These are phyloP conservation scores for Lucifuga dentata DNA, from an alignment of 2,113 vertebrate genomes.

Conservation along the genomic window DNA sequence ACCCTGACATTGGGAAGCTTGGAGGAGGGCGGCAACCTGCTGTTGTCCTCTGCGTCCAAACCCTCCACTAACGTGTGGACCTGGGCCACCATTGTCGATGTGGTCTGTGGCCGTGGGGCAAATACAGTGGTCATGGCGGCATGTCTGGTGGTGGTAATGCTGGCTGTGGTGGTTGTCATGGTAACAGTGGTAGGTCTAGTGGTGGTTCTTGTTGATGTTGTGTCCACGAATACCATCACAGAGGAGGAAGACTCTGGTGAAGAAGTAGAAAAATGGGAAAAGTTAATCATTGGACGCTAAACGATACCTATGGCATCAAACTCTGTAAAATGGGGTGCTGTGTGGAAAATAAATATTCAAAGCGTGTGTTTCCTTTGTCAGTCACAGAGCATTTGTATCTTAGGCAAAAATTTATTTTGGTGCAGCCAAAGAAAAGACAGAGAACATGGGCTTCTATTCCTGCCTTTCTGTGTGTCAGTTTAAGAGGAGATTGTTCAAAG, in stretches of 20 bases:
- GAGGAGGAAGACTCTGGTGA: constrained; percentile 87
- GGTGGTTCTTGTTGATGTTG: constrained; percentile 83
- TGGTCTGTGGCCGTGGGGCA: constrained; percentile 81
- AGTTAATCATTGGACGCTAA: not conserved
- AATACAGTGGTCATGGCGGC: constrained; percentile 71
- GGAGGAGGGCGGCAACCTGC: constrained; percentile 81
- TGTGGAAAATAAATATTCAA: no score
- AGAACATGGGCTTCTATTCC: constrained; percentile 7
- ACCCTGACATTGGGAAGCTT: constrained; percentile 86
- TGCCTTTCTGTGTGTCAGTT: constrained; percentile 45
- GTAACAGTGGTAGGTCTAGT: constrained; percentile 75
- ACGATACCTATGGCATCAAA: not conserved
- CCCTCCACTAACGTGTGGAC: constrained; percentile 71
- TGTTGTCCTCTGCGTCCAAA: constrained; percentile 71
- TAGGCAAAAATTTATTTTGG: constrained; percentile 24
- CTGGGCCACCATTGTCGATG: constrained; percentile 73
- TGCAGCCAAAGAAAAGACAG: constrained; percentile 2
- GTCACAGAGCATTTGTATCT: constrained; percentile 34
- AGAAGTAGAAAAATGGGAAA: not conserved
- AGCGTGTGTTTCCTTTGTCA: not conserved
- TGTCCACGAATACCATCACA: constrained; percentile 85
- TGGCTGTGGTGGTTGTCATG: constrained; percentile 73
- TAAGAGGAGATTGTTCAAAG: constrained; percentile 53
- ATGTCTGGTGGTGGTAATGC: constrained; percentile 71
- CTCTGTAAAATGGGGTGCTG: no score